Base-by-base conservation (phyloP, 1,140 invertebrate genomes). In the Oedothorax gibbosus region DNA sequence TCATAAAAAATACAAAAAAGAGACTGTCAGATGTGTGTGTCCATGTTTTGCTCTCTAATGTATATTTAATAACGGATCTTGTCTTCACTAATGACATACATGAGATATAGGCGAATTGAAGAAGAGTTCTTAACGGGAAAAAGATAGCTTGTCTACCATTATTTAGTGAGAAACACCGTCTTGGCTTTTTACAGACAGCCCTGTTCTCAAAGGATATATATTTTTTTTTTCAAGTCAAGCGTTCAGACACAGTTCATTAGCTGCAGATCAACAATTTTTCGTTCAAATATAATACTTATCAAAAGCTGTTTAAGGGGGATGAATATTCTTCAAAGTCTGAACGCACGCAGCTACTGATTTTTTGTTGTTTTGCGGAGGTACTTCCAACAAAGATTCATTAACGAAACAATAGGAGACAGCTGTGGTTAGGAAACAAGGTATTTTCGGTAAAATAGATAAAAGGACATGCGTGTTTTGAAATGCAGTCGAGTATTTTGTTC, bases 41-140 rank as follows among this genome's bases (percentile, higher is more conserved):
- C 69, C 69, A 60, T 73, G 57, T 73, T 82, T 82, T 82, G 68
- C 68, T 50, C 80, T 82, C 80, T 82, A 82, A 82, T 82, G 80
- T 69, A 73, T 82, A 72, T 82, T 82, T 82, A 82, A 82, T 82
- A 82, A 82, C 80, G 80, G 56, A 82, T 72, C 80, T 82, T 82
- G 68, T 82, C 80, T 82, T 50, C 14, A 57, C 69, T 82, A 82
- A 82, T 82, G 80, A 82, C 80, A 73, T 72, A 82, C 56, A 64
- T 9, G 80, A 82, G n/a, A 54, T 20, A 72, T 64, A 73, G 53
- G 68, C 6, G 73, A 69, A 53, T 53, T 15, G 60, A 20, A 18
- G 69, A 53, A 71, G 71, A 79, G 50, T 20, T 60, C 18, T 35
- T 81, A 81, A 81, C 69, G 68, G 56, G 72, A 51, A 72, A 73